Evolutionary conservation across 2,888 invertebrate species (phyloP), one percentile per base, ranked within the genome.

Genomic region (Teleogryllus oceanicus): DNA sequence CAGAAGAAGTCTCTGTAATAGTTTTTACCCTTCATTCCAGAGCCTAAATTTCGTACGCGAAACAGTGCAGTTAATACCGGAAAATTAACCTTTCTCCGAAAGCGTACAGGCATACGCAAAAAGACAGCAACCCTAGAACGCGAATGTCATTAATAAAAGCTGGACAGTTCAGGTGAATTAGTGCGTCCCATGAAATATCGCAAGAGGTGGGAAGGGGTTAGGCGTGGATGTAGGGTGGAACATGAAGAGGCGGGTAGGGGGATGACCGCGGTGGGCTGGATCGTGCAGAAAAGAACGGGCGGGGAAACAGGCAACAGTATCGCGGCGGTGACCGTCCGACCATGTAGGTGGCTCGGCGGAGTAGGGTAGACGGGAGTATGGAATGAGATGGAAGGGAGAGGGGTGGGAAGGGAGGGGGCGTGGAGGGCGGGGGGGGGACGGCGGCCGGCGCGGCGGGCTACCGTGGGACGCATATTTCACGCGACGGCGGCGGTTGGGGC

Each of bases 61-160:
- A 62, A 62, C 62, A 62, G 62, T 62, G 62, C 62, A 62, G 62
- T 62, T 62, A 62, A 62, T 62, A 62, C 62, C 62, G 62, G 13
- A 62, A 62, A 62, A 62, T 62, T 62, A 62, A 62, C 62, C 62
- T 62, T 62, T 16, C 62, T 62, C 62, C 62, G 62, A 62, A 62
- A 62, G 62, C 62, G 62, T 62, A 62, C 62, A 62, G n/a, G 16
- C n/a, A 16, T 62, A n/a, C 62, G n/a, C 62, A 62, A 62, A 62
- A 62, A 62, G 62, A 62, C 62, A 62, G 62, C 62, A 13, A 62
- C 16, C 62, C 62, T 62, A 62, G n/a, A 62, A 62, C 62, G 62
- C 62, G n/a, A n/a, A 62, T 13, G 16, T 16, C 62, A 62, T 62
- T 16, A 62, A 62, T 62, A 62, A 62, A 62, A 62, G 62, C 62